A percentile compares a stretch with the other conserved stretches of the same genome.
Conservation (phyloP, 53 echinoderm and acorn worm genomes). For the Apostichopus leukothele region DNA sequence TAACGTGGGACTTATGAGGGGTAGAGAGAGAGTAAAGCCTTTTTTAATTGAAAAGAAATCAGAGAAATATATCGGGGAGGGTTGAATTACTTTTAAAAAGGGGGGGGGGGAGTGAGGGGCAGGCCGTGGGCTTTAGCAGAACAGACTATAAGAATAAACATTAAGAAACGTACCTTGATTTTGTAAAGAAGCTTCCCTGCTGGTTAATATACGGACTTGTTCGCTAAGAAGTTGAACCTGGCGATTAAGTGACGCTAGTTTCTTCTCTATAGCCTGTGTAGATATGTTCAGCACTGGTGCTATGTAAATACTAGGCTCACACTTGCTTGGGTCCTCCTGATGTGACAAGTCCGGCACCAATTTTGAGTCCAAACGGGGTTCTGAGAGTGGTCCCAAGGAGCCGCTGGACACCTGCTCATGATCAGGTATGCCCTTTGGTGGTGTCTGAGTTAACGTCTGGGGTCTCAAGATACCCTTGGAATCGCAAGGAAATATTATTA, state of each 20-base stretch:
- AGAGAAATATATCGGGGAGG: too few species aligned
- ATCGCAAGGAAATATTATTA: not conserved
- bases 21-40: too few species aligned
- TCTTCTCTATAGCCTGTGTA: conserved; percentile 47
- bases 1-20: too few species aligned
- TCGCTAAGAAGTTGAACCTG: conserved; percentile 31
- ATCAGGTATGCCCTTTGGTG: not conserved
- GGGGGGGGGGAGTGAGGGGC: too few species aligned
- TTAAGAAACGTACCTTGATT: conserved; percentile 4
- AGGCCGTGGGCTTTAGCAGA: too few species aligned
- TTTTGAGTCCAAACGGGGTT: not conserved
- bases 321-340: conserved; percentile 3
- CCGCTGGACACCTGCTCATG: not conserved
- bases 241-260: conserved; percentile 20
- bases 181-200: not conserved
- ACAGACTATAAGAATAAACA: too few species aligned
- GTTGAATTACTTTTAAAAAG: too few species aligned
- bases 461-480: not conserved
- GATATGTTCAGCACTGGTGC: conserved; percentile 58
- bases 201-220: conserved; percentile 18
- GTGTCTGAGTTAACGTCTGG: not conserved
- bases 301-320: conserved; percentile 56
- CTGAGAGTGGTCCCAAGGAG: not conserved
- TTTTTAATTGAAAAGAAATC: too few species aligned
- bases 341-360: not conserved